These are phyloP conservation scores for Drosophila infuscata DNA, from an alignment of 2,888 invertebrate genomes.

Conservation along the genomic window DNA sequence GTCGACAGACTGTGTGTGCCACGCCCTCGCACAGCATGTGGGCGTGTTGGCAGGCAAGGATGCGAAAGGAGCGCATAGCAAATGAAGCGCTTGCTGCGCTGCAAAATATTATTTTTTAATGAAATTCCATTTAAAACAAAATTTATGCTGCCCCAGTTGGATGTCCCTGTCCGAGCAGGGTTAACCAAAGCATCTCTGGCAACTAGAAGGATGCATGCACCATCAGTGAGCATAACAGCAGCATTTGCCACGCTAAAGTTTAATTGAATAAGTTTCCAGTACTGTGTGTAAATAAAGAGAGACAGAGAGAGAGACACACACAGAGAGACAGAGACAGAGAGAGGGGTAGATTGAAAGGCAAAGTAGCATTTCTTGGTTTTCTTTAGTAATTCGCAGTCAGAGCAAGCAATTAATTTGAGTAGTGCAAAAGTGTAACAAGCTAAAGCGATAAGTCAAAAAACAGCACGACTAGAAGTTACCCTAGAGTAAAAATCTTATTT, in stretches of 20 bases:
- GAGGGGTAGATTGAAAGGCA: neutral
- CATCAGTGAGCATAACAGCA: slow-evolving; percentile 39
- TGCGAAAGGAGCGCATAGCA: slow-evolving; percentile 19
- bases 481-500: neutral
- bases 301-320: neutral
- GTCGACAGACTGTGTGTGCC: slow-evolving; percentile 39
- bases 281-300: slow-evolving; percentile 24
- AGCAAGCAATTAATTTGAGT: slow-evolving; percentile 67
- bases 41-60: slow-evolving; percentile 5
- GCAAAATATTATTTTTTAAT: slow-evolving; percentile 77
- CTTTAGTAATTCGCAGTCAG: slow-evolving; percentile 17
- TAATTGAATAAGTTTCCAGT: slow-evolving; percentile 76
- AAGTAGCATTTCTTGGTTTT: slow-evolving; percentile 44
- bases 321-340: neutral
- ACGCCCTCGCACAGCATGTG: slow-evolving; percentile 50
- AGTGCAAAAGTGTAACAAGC: slow-evolving; percentile 48
- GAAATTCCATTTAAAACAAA: slow-evolving; percentile 74
- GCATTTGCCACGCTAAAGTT: slow-evolving; percentile 68
- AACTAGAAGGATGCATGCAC: neutral
- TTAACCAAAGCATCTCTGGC: slow-evolving; percentile 4
- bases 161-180: slow-evolving; percentile 17
- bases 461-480: slow-evolving; percentile 6
- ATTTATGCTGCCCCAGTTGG: slow-evolving; percentile 61
- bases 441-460: neutral
- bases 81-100: slow-evolving; percentile 61